Evolutionary conservation across 53 echinoderm and acorn worm genomes (phyloP), one percentile per base, ranked within the genome.

Genomic region (Arbacia lixula): DNA sequence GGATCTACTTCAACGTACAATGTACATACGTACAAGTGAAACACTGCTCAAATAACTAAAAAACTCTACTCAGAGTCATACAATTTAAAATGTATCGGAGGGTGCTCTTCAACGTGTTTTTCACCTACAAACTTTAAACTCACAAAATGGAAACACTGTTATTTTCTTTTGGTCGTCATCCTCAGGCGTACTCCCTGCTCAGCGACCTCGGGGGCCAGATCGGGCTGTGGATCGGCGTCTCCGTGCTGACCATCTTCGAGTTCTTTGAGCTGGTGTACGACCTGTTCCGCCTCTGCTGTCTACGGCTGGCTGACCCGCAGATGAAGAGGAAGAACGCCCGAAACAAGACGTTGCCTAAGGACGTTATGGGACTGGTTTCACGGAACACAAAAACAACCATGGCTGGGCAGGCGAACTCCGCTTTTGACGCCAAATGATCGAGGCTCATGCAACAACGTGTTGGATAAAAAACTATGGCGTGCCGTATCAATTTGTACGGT

Each of bases 181-280:
- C 9, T 74, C 74, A 74, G 74, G 21, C 36, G 21, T 77, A 57
- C 39, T 81, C 82, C 58, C 86, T 95, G 21, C 49, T 93, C 33
- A 95, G 95, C 31, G 93, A 95, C 35, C 88, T 95, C 43, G 95
- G 95, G 0, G 95, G 95, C 55, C 90, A 95, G 39, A 85, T 93
- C 20, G 95, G 93, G 3, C 85, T 95, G 39, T 95, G 95, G 95
- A 83, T 95, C 20, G 95, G 95, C 0, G 88, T 93, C 0, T 95
- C 95, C 2, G 84, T 90, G 3, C 78, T 95, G 41, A 93, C 95
- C 6, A 85, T 92, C 20, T 92, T 92, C 71, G 95, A 95, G 71
- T 92, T 95, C 72, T 21, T 95, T 35, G 95, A 95, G 33, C 86
- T 95, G 9, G 25, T 90, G 12, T 91, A 90, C 73, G 95, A 95